A percentile compares a stretch with the other conserved stretches of the same genome.
Conservation (phyloP, 2,113 vertebrate species). For the Eolophus roseicapilla region DNA sequence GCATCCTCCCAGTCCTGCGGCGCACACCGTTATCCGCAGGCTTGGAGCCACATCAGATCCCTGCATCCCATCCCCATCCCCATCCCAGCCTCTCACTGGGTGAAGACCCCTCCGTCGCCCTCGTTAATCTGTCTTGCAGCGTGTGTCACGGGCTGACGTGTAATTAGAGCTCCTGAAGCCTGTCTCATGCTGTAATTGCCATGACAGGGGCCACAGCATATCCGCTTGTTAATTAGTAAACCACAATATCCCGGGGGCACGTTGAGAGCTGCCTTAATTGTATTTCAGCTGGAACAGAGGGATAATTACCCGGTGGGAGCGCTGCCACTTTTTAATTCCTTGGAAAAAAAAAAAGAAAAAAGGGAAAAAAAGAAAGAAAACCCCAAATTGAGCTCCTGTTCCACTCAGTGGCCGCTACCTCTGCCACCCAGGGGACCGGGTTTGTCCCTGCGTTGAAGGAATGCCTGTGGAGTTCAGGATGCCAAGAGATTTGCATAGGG, state of each 20-base stretch:
- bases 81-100: neutral
- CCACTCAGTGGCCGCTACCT: neutral
- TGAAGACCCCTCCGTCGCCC: slow-evolving; percentile 4
- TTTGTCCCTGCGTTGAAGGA: neutral
- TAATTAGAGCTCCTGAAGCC: slow-evolving; percentile 69
- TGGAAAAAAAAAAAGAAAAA: neutral
- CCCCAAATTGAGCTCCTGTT: neutral
- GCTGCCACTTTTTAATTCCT: slow-evolving; percentile 71
- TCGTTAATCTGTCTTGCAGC: slow-evolving; percentile 66
- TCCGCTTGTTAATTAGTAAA: slow-evolving; percentile 84
- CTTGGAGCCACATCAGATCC: neutral
- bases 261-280: slow-evolving; percentile 76
- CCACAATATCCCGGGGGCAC: slow-evolving; percentile 77
- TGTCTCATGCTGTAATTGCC: slow-evolving; percentile 76
- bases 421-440: neutral
- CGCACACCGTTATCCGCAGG: accelerated
- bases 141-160: slow-evolving; percentile 56
- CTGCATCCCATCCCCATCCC: neutral
- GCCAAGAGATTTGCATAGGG: neutral
- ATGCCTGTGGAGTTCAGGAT: neutral
- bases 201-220: slow-evolving; percentile 75
- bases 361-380: neutral
- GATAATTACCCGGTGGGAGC: slow-evolving; percentile 74
- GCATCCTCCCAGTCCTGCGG: neutral
- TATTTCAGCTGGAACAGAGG: slow-evolving; percentile 78